Base-by-base conservation (phyloP, 2,113 vertebrate genomes). In the Phaethon lepturus region DNA sequence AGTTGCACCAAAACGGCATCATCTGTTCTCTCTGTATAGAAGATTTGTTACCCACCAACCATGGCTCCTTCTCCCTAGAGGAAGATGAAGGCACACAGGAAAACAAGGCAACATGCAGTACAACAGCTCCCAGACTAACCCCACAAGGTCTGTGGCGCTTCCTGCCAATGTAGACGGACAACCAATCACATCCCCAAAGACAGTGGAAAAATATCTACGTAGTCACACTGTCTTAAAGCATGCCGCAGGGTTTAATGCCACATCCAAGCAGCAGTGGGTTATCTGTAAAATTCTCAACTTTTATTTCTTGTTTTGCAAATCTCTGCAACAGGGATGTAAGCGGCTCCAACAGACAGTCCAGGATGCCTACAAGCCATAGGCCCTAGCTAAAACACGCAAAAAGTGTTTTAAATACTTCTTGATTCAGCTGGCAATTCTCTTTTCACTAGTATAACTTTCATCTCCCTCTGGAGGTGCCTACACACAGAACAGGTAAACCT, bases 151-250 rank as follows among this genome's bases (percentile, higher is more conserved):
- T n/a, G 24, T 16, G 4, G 29, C 26, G 25, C 66, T 63, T 67
- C 18, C 88, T 88, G 44, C 44, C 55, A 56, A 44, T 1, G 1
- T 1, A 66, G 35, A 19, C 42, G 40, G 80, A 42, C n/a, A 58
- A 58, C 47, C 38, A 40, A 49, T 44, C 76, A n/a, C 42, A 49
- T 24, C 33, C 72, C 18, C 29, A 47, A 38, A 45, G 55, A 17
- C 29, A 44, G 8, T 0, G 5, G 38, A 24, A 35, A 56, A 50
- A 59, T 4, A 49, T 5, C 24, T 49, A 5, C 28, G 52, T 0
- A 23, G 52, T 25, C 64, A 59, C 24, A 5, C 14, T 50, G 69
- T 60, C 68, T 62, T 22, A n/a, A 55, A 45, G 17, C 5, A 44
- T 5, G 13, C 3, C 53, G 42, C 56, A 38, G 42, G 23, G 59